These are phyloP conservation scores for Hexactinellida sp. DNA, from an alignment of 37 sponge, comb jelly and placozoan genomes.

Conservation along the genomic window DNA sequence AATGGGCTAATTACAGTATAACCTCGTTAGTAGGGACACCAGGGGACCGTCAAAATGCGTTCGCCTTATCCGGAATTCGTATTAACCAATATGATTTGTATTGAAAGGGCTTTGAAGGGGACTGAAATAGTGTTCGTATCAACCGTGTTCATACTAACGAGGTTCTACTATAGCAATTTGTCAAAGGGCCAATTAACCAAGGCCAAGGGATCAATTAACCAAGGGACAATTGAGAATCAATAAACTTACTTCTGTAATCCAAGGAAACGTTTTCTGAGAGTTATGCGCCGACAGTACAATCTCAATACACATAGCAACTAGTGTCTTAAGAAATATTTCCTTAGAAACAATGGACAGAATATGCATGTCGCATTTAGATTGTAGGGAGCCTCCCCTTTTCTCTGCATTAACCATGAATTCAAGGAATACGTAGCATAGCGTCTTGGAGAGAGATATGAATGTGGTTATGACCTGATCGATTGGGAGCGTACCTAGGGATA, in stretches of 20 bases:
- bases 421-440: not conserved
- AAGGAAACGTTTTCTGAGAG: not conserved
- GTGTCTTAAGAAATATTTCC: not conserved
- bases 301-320: not conserved
- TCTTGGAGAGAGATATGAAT: not conserved
- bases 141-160: no score
- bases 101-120: no score
- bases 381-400: not conserved
- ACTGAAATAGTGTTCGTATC: no score
- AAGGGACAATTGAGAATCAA: no score
- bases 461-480: not conserved
- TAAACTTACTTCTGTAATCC: conserved; percentile 2
- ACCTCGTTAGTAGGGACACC: no score
- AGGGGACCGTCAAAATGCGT: no score
- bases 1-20: no score
- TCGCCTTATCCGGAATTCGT: no score
- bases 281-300: not conserved
- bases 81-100: no score
- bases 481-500: not conserved
- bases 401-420: not conserved
- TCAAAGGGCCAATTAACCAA: no score
- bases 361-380: not conserved
- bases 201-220: no score
- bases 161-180: no score
- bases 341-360: not conserved